Conservation (phyloP, 2,113 vertebrate genomes). For the Megatriorchis doriae region DNA sequence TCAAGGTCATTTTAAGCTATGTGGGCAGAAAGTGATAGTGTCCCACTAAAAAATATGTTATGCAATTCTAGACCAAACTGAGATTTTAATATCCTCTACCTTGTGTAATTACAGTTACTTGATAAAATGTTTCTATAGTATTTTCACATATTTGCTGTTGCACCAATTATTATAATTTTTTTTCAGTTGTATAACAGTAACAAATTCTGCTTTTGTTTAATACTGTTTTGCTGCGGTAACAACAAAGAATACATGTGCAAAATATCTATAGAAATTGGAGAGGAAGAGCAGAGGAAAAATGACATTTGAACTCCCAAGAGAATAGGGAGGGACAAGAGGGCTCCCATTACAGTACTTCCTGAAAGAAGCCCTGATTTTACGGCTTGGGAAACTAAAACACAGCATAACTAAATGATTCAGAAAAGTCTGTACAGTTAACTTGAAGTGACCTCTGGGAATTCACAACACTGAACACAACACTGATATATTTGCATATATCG, state of each 20-base stretch:
- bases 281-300: neutral
- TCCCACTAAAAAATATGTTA: neutral
- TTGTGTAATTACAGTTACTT: neutral
- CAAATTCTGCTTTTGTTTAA: neutral
- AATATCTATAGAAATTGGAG: neutral
- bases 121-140: neutral
- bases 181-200: neutral
- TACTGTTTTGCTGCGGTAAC: neutral
- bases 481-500: neutral
- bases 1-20: neutral
- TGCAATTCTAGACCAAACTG: neutral
- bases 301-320: neutral
- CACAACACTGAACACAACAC: neutral
- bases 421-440: neutral
- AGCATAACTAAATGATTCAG: neutral
- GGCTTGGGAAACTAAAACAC: neutral
- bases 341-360: neutral
- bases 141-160: neutral
- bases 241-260: neutral
- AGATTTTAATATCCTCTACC: neutral
- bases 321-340: neutral
- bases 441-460: neutral
- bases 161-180: neutral
- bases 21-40: neutral
- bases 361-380: neutral